Conservation (phyloP, 2,888 invertebrate genomes). For the Diarsia mendica region DNA sequence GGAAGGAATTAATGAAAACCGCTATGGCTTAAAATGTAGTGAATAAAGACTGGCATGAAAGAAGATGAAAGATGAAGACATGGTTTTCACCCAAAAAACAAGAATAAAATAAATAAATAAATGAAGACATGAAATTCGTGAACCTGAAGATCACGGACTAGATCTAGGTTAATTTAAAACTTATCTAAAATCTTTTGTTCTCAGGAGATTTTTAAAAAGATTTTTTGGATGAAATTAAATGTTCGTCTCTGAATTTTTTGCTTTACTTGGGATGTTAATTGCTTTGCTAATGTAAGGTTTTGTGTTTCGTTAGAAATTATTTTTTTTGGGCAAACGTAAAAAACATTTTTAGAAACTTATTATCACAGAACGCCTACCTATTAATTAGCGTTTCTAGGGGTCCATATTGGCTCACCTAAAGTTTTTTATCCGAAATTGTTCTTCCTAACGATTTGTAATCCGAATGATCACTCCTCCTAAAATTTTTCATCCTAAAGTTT, state of each 20-base stretch:
- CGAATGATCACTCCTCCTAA: too few species aligned
- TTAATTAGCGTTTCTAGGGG: neutral
- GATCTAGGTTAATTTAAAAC: constrained; percentile 48
- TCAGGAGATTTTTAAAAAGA: neutral
- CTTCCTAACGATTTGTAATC: too few species aligned
- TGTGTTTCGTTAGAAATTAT: neutral
- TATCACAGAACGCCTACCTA: neutral
- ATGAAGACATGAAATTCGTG: neutral
- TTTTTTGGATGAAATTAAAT: constrained; percentile 3
- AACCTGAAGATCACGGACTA: constrained; percentile 8
- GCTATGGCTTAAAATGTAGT: too few species aligned
- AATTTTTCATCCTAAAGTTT: too few species aligned
- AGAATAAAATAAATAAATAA: neutral
- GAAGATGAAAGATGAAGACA: too few species aligned
- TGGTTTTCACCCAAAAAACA: too few species aligned
- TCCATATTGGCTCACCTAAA: too few species aligned
- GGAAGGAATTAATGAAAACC: too few species aligned
- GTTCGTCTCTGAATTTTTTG: constrained; percentile 1
- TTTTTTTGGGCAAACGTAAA: neutral
- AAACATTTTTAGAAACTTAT: neutral
- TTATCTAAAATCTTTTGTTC: constrained; percentile 31
- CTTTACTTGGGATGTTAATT: constrained; percentile 4
- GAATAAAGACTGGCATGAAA: too few species aligned
- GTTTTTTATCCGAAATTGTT: too few species aligned
- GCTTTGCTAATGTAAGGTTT: neutral